Evolutionary conservation across 2,113 vertebrate genomes (phyloP), one percentile per base, ranked within the genome.

Genomic region (Anguilla rostrata): DNA sequence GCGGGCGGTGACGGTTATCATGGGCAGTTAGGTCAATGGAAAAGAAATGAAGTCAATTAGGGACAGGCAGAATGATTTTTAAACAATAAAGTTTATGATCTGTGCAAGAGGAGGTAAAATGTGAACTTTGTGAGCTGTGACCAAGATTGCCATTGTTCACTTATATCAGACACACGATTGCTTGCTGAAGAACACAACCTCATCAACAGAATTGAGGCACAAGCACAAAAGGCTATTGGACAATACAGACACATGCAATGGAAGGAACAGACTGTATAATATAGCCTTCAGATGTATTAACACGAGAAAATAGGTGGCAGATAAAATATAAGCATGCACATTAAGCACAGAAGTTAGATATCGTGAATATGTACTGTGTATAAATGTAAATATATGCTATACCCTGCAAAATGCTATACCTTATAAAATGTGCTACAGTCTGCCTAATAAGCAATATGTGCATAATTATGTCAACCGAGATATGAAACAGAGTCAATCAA

Each of bases 1-100:
- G 18, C 11, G 56, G 53, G 53, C 26, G 41, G 39, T 90, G 88
- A 91, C 88, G 89, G 88, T 94, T 90, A 92, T 86, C 81, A 95
- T 90, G 94, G 94, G 92, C 95, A 95, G 94, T 94, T 94, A 93
- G 94, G 94, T 94, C 94, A 94, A 94, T 92, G 94, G 94, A 93
- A 95, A 94, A 93, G 93, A 90, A 95, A 96, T 94, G 93, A 94
- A 94, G 94, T 94, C 94, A 92, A 93, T 94, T 93, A 94, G 94
- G 94, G 93, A 91, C 91, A 92, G 91, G 92, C 92, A 94, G 91
- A 94, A 95, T 94, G 93, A 95, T 93, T 95, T 93, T 96, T 96
- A 95, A 96, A 95, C 95, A 95, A 95, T 96, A 94, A 94, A 95
- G 95, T 94, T 94, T 93, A 95, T 90, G 93, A 92, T 90, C 91